Base-by-base conservation (phyloP, 2,113 vertebrate species). In the Tamias sibiricus region DNA sequence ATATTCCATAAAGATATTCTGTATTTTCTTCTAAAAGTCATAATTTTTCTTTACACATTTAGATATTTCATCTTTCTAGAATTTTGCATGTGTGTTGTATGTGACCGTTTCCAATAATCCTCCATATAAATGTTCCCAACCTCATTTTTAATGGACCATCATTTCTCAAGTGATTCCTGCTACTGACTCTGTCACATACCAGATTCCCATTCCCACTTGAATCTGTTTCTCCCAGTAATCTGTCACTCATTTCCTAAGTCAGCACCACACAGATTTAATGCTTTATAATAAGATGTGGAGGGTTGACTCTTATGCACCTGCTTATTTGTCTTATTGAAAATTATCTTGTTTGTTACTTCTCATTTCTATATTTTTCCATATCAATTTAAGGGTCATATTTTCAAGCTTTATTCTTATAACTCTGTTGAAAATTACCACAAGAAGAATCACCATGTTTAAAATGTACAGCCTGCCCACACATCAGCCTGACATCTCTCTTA, bases 1-100 rank as follows among this genome's bases (percentile, higher is more conserved):
- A 6, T 84, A 74, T 81, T 81, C 74, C 69, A 42, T 42, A 40
- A 96, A 90, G 40, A 2, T 44, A 40, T 84, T 75, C 16, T 30
- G 12, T 71, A 42, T 91, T 95, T 95, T 87, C 62, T 92, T 71
- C 80, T 94, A 24, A 90, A 83, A 75, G 11, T 47, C n/a, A 76
- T 69, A 66, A 16, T 66, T 76, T 90, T 86, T 86, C 24, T 68
- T 82, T 82, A 52, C 74, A 32, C 8, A 57, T 82, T 83, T 92
- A 90, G 44, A 20, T 92, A 59, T 49, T 79, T 62, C 35, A 17
- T 75, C 4, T 52, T 92, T 72, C 35, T 44, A 54, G 35, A 92
- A 89, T 66, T 62, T 4, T 44, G 2, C 42, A 1, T 24, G 5
- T 82, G 69, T 32, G 8, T 37, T 54, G n/a, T 35, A 12, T 52